These are phyloP conservation scores for Drosophila emarginata DNA, from an alignment of 2,888 invertebrate genomes.

Conservation along the genomic window DNA sequence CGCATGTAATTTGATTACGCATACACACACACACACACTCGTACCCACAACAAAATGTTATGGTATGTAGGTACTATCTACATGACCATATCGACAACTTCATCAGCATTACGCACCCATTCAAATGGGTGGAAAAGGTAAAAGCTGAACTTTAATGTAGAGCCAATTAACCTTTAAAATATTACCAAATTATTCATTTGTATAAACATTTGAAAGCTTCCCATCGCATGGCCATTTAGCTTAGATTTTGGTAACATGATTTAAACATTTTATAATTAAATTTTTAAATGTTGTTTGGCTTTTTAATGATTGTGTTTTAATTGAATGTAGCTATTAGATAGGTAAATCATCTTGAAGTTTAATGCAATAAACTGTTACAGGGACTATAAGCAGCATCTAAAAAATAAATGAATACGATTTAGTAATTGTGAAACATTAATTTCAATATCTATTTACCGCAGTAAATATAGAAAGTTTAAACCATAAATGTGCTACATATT, in stretches of 20 bases:
- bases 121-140: not conserved
- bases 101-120: constrained; percentile 27
- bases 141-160: constrained; percentile 2
- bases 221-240: too few species aligned
- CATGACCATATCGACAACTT: constrained; percentile 36
- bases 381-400: not conserved
- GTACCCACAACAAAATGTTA: constrained; percentile 36
- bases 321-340: not conserved
- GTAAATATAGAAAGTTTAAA: not conserved
- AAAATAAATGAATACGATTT: not conserved
- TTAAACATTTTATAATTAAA: too few species aligned
- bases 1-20: constrained; percentile 66
- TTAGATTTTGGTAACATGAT: too few species aligned
- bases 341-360: not conserved
- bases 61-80: constrained; percentile 36
- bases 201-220: not conserved
- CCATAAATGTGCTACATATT: constrained; percentile 3
- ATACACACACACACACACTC: constrained; percentile 20
- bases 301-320: too few species aligned
- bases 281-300: too few species aligned
- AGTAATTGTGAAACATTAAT: not conserved
- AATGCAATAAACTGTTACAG: not conserved
- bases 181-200: not conserved
- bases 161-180: constrained; percentile 8
- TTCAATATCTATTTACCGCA: not conserved